These are phyloP conservation scores for Andricus quercusramuli DNA, from an alignment of 2,888 invertebrate species.

Conservation along the genomic window DNA sequence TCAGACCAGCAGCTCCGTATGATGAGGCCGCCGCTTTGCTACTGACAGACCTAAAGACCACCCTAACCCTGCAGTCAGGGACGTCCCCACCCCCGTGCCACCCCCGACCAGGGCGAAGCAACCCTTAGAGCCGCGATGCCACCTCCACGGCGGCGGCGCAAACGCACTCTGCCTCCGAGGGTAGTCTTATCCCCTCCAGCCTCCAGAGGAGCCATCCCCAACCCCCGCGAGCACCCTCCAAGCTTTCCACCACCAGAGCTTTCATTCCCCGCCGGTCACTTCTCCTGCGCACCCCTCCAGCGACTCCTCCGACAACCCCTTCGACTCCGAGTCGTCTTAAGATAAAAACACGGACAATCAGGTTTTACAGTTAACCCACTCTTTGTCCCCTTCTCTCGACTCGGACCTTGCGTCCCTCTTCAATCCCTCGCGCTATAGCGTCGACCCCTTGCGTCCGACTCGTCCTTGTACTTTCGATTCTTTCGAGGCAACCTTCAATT, in stretches of 20 bases:
- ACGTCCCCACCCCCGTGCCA: constrained; percentile 61
- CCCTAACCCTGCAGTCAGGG: constrained; percentile 76
- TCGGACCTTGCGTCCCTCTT: neutral
- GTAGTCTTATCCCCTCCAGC: constrained; percentile 78
- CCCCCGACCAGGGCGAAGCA: constrained; percentile 66
- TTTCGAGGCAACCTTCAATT: constrained; percentile 52
- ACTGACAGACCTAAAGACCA: constrained; percentile 76
- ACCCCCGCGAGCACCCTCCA: constrained; percentile 60
- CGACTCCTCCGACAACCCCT: constrained; percentile 46
- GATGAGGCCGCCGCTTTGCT: constrained; percentile 79
- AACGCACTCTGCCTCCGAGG: constrained; percentile 76
- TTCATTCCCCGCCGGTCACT: constrained; percentile 16
- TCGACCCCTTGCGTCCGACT: constrained; percentile 11
- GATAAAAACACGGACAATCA: constrained; percentile 77
- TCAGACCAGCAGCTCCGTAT: constrained; percentile 77
- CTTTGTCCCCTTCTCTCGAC: constrained; percentile 17
- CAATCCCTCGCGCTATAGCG: neutral
- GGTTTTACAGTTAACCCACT: constrained; percentile 71
- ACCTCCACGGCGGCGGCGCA: constrained; percentile 76
- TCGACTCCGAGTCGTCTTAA: constrained; percentile 69
- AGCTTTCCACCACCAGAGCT: constrained; percentile 47
- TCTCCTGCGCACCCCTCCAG: neutral
- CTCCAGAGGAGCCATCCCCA: constrained; percentile 63
- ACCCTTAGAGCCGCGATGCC: constrained; percentile 75
- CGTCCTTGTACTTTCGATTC: constrained; percentile 56